A percentile compares a stretch with the other conserved stretches of the same genome.
Evolutionary conservation across 2,797 vertebrate genomes (phyloP).

Genomic region (Ispidina picta): DNA sequence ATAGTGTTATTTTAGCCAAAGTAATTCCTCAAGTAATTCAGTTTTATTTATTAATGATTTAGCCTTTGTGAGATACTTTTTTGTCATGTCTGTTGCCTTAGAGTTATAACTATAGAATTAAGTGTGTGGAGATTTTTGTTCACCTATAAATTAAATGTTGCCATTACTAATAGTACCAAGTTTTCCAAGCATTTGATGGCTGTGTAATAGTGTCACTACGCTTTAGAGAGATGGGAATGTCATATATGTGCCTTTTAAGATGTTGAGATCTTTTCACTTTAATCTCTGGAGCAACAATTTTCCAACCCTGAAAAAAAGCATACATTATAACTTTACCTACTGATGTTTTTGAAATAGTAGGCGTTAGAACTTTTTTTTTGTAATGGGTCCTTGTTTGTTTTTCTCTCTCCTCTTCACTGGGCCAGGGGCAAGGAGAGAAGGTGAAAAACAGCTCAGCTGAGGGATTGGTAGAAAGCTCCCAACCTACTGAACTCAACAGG

Average conservation of each 20-base stretch:
- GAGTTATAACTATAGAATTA: background rate
- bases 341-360: background rate
- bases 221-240: background rate
- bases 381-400: background rate
- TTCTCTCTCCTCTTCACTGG: background rate
- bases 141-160: slow-evolving; percentile 15
- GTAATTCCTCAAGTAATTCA: slow-evolving; percentile 26
- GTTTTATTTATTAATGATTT: slow-evolving; percentile 24
- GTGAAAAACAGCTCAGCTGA: background rate
- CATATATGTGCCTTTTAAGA: background rate
- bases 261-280: background rate
- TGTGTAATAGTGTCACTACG: background rate
- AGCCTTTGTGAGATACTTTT: background rate
- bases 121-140: background rate
- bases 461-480: background rate
- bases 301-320: background rate
- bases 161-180: background rate
- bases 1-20: slow-evolving; percentile 18
- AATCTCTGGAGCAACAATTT: background rate
- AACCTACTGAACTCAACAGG: background rate
- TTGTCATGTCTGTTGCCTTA: background rate
- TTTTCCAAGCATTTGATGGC: background rate
- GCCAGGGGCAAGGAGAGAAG: background rate
- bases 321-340: background rate
- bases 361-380: background rate